phyloP scores from a whole-genome alignment of 2,797 vertebrate species.

The Hypotaenidia okinawae region DNA sequence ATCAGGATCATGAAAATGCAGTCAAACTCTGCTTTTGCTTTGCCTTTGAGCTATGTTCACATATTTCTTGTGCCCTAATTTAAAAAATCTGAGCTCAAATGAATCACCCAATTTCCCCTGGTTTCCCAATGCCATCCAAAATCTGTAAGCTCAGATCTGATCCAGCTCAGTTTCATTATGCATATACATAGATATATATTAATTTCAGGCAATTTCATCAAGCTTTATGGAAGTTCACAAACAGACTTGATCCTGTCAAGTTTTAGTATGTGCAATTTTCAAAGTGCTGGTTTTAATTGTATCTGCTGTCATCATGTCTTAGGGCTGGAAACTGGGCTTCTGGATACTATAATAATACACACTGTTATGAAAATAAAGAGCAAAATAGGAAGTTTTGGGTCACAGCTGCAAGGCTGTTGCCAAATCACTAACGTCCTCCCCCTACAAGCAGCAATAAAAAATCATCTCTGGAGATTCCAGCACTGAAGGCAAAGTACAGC shows the following conservation, averaged over 20 bases:
- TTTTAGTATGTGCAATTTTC: constrained; percentile 30
- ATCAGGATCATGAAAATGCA: not conserved
- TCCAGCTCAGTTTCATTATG: not conserved
- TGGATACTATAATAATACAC: constrained; percentile 31
- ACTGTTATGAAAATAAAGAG: constrained; percentile 26
- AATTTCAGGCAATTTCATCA: not conserved
- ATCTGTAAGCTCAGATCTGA: not conserved
- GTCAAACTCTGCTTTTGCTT: not conserved
- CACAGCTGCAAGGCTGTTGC: constrained; percentile 39
- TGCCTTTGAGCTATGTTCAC: constrained; percentile 3
- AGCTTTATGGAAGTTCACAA: constrained; percentile 1
- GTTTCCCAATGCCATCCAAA: not conserved
- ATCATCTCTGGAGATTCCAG: constrained; percentile 50
- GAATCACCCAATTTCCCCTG: not conserved
- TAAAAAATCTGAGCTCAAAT: constrained; percentile 3
- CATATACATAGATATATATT: too few relatives aligned
- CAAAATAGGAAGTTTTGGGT: constrained; percentile 52
- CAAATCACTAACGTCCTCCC: constrained; percentile 35
- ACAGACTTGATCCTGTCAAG: constrained; percentile 9
- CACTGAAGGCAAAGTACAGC: constrained; percentile 57
- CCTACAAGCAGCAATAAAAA: constrained; percentile 55
- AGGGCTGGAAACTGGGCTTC: constrained; percentile 3
- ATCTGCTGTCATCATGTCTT: constrained; percentile 43
- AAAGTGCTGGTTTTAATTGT: constrained; percentile 46
- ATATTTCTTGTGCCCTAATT: constrained; percentile 2